These are phyloP conservation scores for Orthosia incerta DNA, from an alignment of 2,888 invertebrate genomes.

Conservation along the genomic window DNA sequence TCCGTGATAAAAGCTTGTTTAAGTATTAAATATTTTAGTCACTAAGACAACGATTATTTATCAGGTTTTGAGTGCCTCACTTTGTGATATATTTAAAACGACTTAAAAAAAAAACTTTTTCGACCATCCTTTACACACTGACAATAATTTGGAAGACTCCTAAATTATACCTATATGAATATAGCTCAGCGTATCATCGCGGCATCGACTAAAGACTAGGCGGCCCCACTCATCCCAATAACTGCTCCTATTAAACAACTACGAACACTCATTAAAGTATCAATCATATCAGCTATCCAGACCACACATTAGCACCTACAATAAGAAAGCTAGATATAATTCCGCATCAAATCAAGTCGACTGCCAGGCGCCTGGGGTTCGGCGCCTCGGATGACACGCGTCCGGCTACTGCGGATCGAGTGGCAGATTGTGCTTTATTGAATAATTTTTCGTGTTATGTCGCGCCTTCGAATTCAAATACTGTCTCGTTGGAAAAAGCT, in stretches of 20 bases:
- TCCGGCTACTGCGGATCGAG: slow-evolving; percentile 67
- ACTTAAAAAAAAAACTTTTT: not conserved
- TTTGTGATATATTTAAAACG: not conserved
- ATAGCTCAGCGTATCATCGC: slow-evolving; percentile 5
- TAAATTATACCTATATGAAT: not conserved
- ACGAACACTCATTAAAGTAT: slow-evolving; percentile 36
- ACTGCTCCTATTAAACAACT: slow-evolving; percentile 28
- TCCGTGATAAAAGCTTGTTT: no score
- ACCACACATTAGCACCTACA: slow-evolving; percentile 59
- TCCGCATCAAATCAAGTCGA: slow-evolving; percentile 59
- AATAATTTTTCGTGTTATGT: slow-evolving; percentile 42
- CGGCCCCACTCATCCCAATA: slow-evolving; percentile 9
- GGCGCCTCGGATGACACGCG: slow-evolving; percentile 74
- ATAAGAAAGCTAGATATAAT: slow-evolving; percentile 64
- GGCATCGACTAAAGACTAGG: not conserved
- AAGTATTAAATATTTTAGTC: not conserved
- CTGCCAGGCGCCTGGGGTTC: slow-evolving; percentile 68
- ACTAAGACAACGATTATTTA: not conserved
- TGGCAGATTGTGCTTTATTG: slow-evolving; percentile 63
- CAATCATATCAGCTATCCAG: slow-evolving; percentile 46
- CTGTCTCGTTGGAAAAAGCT: not conserved
- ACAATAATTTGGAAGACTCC: not conserved
- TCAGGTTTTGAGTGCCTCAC: not conserved
- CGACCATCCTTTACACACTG: not conserved
- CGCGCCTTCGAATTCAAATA: slow-evolving; percentile 10